Percentiles rank a stretch among this genome's conserved stretches.
Conservation (phyloP, 2,888 invertebrate genomes). For the Cephonodes hylas region DNA sequence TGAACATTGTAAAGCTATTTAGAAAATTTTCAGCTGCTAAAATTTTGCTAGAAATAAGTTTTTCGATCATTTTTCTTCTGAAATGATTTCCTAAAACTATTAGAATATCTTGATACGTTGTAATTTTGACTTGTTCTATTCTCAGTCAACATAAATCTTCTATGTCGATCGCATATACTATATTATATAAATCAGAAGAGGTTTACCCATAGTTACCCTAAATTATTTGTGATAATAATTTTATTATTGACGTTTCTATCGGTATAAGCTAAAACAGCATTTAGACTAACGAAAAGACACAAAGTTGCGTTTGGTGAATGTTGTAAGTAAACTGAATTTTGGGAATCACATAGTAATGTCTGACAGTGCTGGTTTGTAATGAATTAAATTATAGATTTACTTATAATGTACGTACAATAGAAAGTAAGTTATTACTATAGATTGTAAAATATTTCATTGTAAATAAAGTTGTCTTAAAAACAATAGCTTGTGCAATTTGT, state of each 20-base stretch:
- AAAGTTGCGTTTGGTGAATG: not conserved
- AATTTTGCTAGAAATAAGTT: conserved; percentile 1
- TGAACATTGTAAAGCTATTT: not conserved
- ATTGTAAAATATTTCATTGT: conserved; percentile 77
- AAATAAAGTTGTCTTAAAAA: conserved; percentile 75
- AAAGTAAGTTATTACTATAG: conserved; percentile 63
- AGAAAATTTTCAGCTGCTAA: not conserved
- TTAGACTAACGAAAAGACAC: not conserved
- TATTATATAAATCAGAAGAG: conserved; percentile 65
- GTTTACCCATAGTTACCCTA: conserved; percentile 72
- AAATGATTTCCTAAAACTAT: not conserved
- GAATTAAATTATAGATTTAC: conserved; percentile 32
- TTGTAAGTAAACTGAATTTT: not conserved
- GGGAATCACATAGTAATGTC: conserved; percentile 16
- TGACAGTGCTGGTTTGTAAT: conserved; percentile 39
- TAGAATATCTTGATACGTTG: not conserved
- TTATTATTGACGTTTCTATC: conserved; percentile 42
- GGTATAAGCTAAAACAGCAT: conserved; percentile 17
- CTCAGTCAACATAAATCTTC: not conserved
- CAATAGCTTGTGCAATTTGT: conserved; percentile 57
- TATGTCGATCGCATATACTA: conserved; percentile 3
- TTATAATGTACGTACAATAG: conserved; percentile 56
- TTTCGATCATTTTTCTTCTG: conserved; percentile 8
- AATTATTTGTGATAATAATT: conserved; percentile 76
- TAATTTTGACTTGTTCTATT: not conserved